A percentile compares a stretch with the other conserved stretches of the same genome.
Evolutionary conservation across 2,888 invertebrate genomes (phyloP).

Genomic region (Oligia strigilis): DNA sequence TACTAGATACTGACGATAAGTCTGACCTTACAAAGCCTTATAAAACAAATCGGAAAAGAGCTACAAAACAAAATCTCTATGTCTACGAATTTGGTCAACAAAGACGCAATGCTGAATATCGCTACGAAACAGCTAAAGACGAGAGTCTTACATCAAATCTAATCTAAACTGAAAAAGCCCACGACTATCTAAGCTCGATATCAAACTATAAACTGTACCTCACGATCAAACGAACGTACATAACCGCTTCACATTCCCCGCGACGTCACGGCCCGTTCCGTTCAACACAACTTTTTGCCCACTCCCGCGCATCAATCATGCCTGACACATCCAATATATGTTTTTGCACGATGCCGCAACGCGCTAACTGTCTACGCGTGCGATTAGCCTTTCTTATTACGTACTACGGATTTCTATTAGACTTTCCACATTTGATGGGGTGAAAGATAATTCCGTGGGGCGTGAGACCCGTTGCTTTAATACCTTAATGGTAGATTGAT

Average conservation of each 20-base stretch:
- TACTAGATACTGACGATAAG: neutral
- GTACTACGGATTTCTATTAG: slow-evolving; percentile 89
- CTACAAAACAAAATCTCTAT: neutral
- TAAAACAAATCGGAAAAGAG: neutral
- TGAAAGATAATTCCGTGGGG: slow-evolving; percentile 88
- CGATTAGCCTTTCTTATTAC: slow-evolving; percentile 88
- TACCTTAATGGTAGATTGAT: slow-evolving; percentile 87
- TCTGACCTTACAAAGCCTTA: neutral
- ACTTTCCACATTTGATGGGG: slow-evolving; percentile 89
- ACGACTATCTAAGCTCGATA: slow-evolving; percentile 48
- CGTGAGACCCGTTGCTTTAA: slow-evolving; percentile 84
- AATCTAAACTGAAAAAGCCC: slow-evolving; percentile 27
- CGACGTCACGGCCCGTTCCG: slow-evolving; percentile 85
- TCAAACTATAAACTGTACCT: slow-evolving; percentile 57
- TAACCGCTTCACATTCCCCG: slow-evolving; percentile 75
- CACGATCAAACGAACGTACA: slow-evolving; percentile 61
- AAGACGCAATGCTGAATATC: neutral
- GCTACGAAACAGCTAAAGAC: neutral
- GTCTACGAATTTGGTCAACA: neutral
- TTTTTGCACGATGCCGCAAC: slow-evolving; percentile 83
- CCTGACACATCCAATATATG: slow-evolving; percentile 90
- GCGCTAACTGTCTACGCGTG: slow-evolving; percentile 80
- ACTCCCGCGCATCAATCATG: slow-evolving; percentile 87
- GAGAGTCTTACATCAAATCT: neutral
- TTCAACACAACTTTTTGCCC: slow-evolving; percentile 83